phyloP scores from a whole-genome alignment of 2,797 vertebrate genomes.

The Epinephelus malabaricus region DNA sequence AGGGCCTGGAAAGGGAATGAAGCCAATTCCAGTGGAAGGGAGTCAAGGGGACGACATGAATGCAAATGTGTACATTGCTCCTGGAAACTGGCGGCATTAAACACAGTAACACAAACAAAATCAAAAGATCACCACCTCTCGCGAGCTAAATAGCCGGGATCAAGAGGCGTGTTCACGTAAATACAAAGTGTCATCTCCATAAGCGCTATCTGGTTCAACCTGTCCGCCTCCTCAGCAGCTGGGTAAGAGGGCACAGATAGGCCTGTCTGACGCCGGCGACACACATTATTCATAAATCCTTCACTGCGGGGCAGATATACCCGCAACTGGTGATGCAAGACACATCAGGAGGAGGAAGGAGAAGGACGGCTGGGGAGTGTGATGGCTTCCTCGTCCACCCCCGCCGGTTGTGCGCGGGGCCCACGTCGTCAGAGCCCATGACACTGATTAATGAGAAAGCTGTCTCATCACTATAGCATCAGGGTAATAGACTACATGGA shows the following conservation, averaged over 20 bases:
- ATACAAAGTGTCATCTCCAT: slow-evolving; percentile 75
- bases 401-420: slow-evolving; percentile 16
- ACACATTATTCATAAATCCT: slow-evolving; percentile 61
- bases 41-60: background rate
- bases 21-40: slow-evolving; percentile 16
- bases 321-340: slow-evolving; percentile 47
- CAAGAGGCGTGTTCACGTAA: slow-evolving; percentile 68
- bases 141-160: slow-evolving; percentile 39
- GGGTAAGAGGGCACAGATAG: slow-evolving; percentile 61
- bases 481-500: slow-evolving; percentile 61
- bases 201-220: slow-evolving; percentile 60
- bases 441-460: slow-evolving; percentile 78
- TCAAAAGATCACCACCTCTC: slow-evolving; percentile 40
- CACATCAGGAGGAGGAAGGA: slow-evolving; percentile 15
- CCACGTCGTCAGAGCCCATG: slow-evolving; percentile 51
- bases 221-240: slow-evolving; percentile 71
- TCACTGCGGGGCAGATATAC: slow-evolving; percentile 46
- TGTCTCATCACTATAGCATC: slow-evolving; percentile 46
- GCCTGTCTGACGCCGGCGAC: slow-evolving; percentile 52
- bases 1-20: slow-evolving; percentile 18
- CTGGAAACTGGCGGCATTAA: slow-evolving; percentile 24
- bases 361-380: slow-evolving; percentile 18
- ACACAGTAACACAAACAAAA: slow-evolving; percentile 10
- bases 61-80: slow-evolving; percentile 16
- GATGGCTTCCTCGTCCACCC: slow-evolving; percentile 45